A percentile compares a stretch with the other conserved stretches of the same genome.
These are phyloP conservation scores for Corbicula japonica DNA, from an alignment of 2,888 invertebrate species.

Conservation along the genomic window DNA sequence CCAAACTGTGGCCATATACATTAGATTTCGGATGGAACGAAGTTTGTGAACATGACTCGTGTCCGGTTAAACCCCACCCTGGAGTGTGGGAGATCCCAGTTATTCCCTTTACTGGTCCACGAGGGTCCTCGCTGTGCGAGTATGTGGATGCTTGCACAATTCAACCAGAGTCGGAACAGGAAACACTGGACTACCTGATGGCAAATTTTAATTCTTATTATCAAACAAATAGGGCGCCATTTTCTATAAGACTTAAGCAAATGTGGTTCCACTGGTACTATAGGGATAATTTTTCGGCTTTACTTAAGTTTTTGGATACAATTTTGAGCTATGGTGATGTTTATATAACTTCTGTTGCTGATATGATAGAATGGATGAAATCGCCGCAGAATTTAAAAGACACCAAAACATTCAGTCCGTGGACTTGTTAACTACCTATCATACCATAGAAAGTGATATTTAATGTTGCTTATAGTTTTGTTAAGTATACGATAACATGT, in stretches of 20 bases:
- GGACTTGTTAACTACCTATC: conserved; percentile 76
- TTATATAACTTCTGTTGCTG: conserved; percentile 75
- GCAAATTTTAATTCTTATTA: conserved; percentile 90
- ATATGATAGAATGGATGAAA: conserved; percentile 80
- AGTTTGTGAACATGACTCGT: conserved; percentile 57
- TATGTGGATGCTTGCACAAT: conserved; percentile 75
- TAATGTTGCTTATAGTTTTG: too few relatives aligned
- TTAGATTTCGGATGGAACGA: conserved; percentile 70
- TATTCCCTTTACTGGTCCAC: conserved; percentile 60
- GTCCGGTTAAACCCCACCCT: conserved; percentile 55
- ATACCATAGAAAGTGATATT: too few relatives aligned
- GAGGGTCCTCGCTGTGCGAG: conserved; percentile 69
- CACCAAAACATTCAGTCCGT: conserved; percentile 72
- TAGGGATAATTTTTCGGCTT: conserved; percentile 64
- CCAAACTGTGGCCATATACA: conserved; percentile 73
- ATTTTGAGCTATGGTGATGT: conserved; percentile 76
- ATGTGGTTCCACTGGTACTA: conserved; percentile 75
- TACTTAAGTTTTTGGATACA: conserved; percentile 67
- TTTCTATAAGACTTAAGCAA: conserved; percentile 70
- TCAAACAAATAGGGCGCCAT: conserved; percentile 67
- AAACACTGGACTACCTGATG: conserved; percentile 88
- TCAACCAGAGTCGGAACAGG: conserved; percentile 61
- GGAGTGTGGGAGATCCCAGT: conserved; percentile 77
- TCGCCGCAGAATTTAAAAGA: conserved; percentile 71
- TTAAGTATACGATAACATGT: too few relatives aligned